Evolutionary conservation across 2,888 invertebrate species (phyloP), one percentile per base, ranked within the genome.

Genomic region (Tiphia femorata): DNA sequence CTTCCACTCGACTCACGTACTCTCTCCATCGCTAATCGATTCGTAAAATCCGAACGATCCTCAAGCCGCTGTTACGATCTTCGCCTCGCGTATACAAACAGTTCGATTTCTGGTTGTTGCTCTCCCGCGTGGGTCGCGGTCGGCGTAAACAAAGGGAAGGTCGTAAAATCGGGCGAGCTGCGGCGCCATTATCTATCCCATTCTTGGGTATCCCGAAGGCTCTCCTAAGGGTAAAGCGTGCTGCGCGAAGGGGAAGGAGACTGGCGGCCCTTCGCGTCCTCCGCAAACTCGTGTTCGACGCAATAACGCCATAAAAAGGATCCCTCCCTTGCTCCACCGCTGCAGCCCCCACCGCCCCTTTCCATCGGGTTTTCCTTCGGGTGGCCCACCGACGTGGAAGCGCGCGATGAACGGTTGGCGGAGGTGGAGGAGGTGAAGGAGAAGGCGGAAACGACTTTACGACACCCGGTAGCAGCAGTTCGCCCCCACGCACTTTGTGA

Each of bases 391-490:
- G 48, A 59, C 67, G 70, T 3, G 14, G 44, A 63, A 44, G 64
- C 47, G 54, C 42, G 48, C 44, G 53, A 37, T 5, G 37, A 2
- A 25, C 8, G 25, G 25, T 25, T 8, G 6, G 8, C 8, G 6
- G 25, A 25, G 8, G 25, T 8, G 25, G 6, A n/a, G n/a, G n/a
- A n/a, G n/a, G n/a, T n/a, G n/a, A 25, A 4, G 7, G 12, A 62
- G 50, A 21, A 62, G 51, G 30, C 52, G 72, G 69, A 72, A 72
- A 72, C 66, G 72, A 73, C 64, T 78, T 78, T 78, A 77, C 67
- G 73, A 77, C 65, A 64, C 63, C 69, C 76, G 67, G 76, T 78
- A 78, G 76, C 76, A 54, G 66, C n/a, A n/a, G n/a, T n/a, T n/a
- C n/a, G n/a, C 57, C 56, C 62, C 56, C 54, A 49, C 54, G 64